phyloP scores from a whole-genome alignment of 2,888 invertebrate genomes.

The Oscheius sp. region DNA sequence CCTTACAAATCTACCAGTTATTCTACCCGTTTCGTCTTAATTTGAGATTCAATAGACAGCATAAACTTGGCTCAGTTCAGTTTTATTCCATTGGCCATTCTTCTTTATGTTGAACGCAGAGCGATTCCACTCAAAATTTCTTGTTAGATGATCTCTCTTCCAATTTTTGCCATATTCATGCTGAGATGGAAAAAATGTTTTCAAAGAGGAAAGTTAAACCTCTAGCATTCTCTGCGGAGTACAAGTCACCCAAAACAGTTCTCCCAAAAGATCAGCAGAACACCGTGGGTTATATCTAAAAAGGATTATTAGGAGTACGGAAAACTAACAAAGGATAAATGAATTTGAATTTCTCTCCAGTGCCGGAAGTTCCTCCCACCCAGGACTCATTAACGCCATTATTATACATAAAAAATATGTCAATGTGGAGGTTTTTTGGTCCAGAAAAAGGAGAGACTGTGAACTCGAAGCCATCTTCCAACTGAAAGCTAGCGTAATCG shows the following conservation, averaged over 20 bases:
- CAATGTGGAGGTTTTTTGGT: no score
- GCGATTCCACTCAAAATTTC: not conserved
- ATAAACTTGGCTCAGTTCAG: constrained; percentile 9
- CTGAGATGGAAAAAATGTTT: not conserved
- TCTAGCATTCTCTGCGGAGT: constrained; percentile 35
- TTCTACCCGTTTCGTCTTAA: no score
- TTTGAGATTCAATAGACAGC: not conserved
- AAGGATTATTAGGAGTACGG: not conserved
- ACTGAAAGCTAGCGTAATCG: constrained; percentile 10
- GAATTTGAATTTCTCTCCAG: constrained; percentile 37
- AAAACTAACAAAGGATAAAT: constrained; percentile 32
- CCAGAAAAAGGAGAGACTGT: constrained; percentile 31
- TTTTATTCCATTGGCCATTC: not conserved
- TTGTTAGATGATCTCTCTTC: constrained; percentile 6
- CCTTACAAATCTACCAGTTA: no score
- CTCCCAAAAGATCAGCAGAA: constrained; percentile 38
- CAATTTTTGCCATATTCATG: constrained; percentile 19
- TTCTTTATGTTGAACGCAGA: constrained; percentile 5
- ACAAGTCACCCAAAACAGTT: constrained; percentile 46
- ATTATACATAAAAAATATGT: constrained; percentile 42
- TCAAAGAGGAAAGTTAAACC: not conserved
- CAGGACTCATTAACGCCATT: constrained; percentile 24
- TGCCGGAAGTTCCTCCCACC: constrained; percentile 29
- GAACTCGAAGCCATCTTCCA: constrained; percentile 38
- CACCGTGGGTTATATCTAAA: constrained; percentile 40